Evolutionary conservation across 2,888 invertebrate genomes (phyloP), one percentile per base, ranked within the genome.

Genomic region (Galeopsomyia nigrocyanea): DNA sequence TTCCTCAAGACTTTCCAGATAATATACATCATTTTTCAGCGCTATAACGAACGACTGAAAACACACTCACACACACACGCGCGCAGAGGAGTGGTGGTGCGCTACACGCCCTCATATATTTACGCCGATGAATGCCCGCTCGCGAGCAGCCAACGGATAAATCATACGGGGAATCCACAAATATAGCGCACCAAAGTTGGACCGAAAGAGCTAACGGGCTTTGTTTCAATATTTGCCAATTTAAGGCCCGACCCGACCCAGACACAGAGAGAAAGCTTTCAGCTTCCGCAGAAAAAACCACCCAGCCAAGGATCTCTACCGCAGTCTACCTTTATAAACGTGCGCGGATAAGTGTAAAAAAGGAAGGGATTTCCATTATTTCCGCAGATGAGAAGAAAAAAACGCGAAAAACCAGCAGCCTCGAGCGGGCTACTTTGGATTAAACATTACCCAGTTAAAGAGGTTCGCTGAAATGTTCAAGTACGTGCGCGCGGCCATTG

Each of bases 21-120:
- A n/a, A 70, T 70, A 75, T 72, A 78, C 67, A 80, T 80, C 79
- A 81, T 82, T 82, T 82, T 79, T 82, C 82, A 82, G 76, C 76
- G 79, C n/a, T n/a, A n/a, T 79, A 80, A 81, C 80, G 78, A 74
- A 78, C 79, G 76, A 7, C 31, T 5, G 31, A 31, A 31, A 3
- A 5, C 31, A 31, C 21, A n/a, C 14, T 2, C 49, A 50, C 10
- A 21, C 31, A 26, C 21, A 31, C n/a, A 46, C 56, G 19, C 46
- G 47, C n/a, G 19, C 13, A 19, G 39, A 31, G 22, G 62, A 67
- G 39, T 16, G 14, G 46, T 3, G 2, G 31, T 53, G 62, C 47
- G 26, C 51, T 49, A 46, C 62, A 53, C 61, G 56, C 55, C 61
- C 76, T 73, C 75, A 64, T 77, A 78, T 78, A 78, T 77, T 75